Base-by-base conservation (phyloP, 2,888 invertebrate species). In the Synanthedon vespiformis region DNA sequence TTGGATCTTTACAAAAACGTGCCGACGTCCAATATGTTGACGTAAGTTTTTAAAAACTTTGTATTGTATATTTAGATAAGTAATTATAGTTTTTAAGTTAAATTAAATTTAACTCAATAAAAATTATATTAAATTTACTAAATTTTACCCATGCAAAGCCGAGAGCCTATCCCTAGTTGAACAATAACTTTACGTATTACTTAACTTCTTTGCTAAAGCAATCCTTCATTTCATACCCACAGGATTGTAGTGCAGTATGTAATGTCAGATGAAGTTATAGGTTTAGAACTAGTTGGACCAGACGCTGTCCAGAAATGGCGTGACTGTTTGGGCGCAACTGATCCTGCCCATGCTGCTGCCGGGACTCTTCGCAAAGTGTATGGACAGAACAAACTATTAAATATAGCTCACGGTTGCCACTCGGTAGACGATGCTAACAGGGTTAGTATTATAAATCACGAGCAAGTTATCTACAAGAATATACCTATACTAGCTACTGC, bases 371-470 rank as follows among this genome's bases (percentile, higher is more conserved):
- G 93, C 54, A 88, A 88, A 2, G 65, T 89, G 5, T 94, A 91
- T 63, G 94, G 94, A n/a, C 85, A 84, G 51, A 91, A 93, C 65
- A 84, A 79, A 40, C 80, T 92, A 4, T 84, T 84, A 49, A 93
- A 93, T 70, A 91, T 90, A 0, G 89, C 94, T 57, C 93, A 96
- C 69, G 93, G 92, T 22, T 91, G 95, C 4, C 86, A 89, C 54
- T 88, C 88, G 40, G 63, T 78, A 0, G 89, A 89, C 57, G 88
- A 89, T 11, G 92, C 91, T 14, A 63, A 62, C 41, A 67, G 77
- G 67, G 89, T 89, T 56, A 16, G n/a, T 48, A 22, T 14, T 48
- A 48, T 48, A 13, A 41, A n/a, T 41, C 12, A 41, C 41, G 3
- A 41, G 3, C 3, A n/a, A 41, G 12, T 13, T n/a, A n/a, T 41